phyloP scores from a whole-genome alignment of 1,140 invertebrate species.

The Akabosia matsudoensis region DNA sequence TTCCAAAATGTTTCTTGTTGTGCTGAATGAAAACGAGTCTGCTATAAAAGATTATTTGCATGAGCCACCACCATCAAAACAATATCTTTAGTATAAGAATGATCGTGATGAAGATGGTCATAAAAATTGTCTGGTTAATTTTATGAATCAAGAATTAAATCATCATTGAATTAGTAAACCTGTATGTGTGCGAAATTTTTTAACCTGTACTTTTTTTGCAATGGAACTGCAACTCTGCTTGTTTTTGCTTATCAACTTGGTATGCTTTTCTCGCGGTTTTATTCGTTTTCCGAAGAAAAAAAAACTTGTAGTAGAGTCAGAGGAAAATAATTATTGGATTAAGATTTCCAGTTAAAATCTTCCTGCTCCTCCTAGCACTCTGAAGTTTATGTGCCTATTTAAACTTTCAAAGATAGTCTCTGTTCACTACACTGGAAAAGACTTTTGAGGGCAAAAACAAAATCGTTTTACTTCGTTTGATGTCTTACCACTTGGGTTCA shows the following conservation, averaged over 20 bases:
- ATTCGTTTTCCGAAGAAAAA: background rate
- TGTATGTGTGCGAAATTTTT: too few species aligned
- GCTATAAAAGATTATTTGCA: background rate
- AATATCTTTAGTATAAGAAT: background rate
- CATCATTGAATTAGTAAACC: too few species aligned
- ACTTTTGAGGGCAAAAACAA: too few species aligned
- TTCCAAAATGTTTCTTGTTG: too few species aligned
- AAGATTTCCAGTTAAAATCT: constrained; percentile 7
- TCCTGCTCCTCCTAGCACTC: background rate
- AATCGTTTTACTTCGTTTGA: too few species aligned
- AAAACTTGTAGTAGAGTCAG: background rate
- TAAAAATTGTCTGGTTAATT: background rate
- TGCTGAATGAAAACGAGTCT: too few species aligned
- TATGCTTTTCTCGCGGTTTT: background rate
- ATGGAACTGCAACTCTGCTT: background rate
- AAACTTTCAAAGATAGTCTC: background rate
- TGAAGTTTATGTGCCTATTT: background rate
- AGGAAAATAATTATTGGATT: background rate
- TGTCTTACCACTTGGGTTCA: too few species aligned
- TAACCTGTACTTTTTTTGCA: too few species aligned
- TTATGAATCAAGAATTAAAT: background rate
- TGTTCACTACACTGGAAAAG: constrained; percentile 6
- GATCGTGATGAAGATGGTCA: background rate
- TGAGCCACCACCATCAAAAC: background rate
- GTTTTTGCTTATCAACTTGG: background rate